Conservation (phyloP, 2,888 invertebrate species). For the Tetrapedia diversipes region DNA sequence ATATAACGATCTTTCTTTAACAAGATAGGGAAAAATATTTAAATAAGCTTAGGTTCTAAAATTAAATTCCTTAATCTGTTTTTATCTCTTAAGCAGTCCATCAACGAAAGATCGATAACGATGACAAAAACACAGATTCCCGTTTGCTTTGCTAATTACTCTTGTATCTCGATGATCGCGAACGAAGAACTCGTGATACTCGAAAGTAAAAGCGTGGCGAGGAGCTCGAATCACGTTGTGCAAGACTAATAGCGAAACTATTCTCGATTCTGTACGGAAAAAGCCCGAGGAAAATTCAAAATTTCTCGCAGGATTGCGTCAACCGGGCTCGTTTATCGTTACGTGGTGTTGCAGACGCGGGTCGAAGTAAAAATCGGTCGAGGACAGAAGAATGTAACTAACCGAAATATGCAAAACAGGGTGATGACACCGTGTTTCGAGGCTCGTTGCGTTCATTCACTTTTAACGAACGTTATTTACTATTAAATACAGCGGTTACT, state of each 20-base stretch:
- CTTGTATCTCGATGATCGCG: constrained; percentile 66
- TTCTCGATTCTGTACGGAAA: constrained; percentile 23
- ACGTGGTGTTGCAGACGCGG: background rate
- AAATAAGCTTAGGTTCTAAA: background rate
- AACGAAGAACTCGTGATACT: constrained; percentile 55
- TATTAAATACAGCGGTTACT: too few species aligned
- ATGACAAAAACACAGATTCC: constrained; percentile 43
- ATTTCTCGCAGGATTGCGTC: constrained; percentile 9
- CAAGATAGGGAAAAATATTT: too few species aligned
- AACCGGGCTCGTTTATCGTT: background rate
- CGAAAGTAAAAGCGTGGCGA: constrained; percentile 75
- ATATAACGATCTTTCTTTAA: too few species aligned
- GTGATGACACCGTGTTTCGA: too few species aligned
- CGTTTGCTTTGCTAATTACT: constrained; percentile 78
- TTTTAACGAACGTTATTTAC: too few species aligned
- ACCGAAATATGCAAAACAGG: background rate
- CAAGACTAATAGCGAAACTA: constrained; percentile 54
- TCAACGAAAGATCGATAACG: constrained; percentile 64
- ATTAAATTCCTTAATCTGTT: constrained; percentile 43
- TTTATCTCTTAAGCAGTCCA: too few species aligned
- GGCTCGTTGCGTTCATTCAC: too few species aligned
- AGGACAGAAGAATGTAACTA: constrained; percentile 10
- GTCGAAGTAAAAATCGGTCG: background rate
- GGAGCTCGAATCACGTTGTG: constrained; percentile 56
- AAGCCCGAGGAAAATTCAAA: constrained; percentile 19